These are phyloP conservation scores for Cricetomys ansorgei DNA, from an alignment of 2,113 vertebrate genomes.

Conservation along the genomic window DNA sequence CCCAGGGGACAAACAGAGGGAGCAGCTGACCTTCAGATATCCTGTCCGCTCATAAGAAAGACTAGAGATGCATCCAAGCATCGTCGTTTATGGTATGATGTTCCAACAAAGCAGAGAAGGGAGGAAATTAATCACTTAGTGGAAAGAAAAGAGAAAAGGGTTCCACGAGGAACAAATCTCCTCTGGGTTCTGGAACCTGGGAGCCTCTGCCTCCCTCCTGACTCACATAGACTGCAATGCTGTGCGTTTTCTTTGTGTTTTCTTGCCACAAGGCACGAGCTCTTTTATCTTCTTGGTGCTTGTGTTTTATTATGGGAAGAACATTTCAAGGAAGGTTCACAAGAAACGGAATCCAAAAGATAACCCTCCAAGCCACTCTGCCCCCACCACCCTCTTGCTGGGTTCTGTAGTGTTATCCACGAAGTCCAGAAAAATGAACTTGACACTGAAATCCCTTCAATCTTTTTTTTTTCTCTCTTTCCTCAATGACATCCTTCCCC, in stretches of 20 bases:
- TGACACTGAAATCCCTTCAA: background rate
- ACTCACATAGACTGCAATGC: background rate
- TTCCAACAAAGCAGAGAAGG: conserved; percentile 24
- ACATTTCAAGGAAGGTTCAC: conserved; percentile 51
- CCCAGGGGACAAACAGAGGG: background rate
- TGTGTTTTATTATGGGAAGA: conserved; percentile 43
- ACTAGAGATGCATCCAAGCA: background rate
- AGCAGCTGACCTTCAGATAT: background rate
- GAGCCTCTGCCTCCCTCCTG: background rate
- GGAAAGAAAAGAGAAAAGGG: background rate
- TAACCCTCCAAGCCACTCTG: background rate
- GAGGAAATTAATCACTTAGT: conserved; percentile 40
- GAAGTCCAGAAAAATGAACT: background rate
- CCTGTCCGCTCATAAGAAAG: background rate
- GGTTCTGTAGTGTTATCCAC: background rate
- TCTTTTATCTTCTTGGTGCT: conserved; percentile 57
- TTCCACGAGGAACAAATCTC: background rate
- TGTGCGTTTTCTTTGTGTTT: conserved; percentile 17
- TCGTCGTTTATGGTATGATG: background rate
- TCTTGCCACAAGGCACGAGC: conserved; percentile 27
- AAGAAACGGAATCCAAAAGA: background rate
- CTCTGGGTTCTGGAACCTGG: background rate
- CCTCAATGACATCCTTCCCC: background rate
- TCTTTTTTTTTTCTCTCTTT: conserved; percentile 11
- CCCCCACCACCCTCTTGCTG: background rate